Base-by-base conservation (phyloP, 2,113 vertebrate species). In the Progne subis region DNA sequence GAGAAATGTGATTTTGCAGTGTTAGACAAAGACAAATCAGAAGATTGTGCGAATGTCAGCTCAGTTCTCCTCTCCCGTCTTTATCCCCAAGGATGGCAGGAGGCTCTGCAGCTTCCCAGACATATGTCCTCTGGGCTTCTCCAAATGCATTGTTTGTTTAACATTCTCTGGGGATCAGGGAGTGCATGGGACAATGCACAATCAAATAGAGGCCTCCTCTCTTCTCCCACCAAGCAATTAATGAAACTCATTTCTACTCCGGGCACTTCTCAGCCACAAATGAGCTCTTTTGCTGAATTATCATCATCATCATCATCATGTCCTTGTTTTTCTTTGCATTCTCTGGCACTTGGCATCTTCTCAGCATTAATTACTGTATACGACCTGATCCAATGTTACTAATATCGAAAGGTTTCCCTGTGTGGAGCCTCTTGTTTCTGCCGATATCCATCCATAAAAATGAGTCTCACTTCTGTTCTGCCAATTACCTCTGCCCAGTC, bases 141-240 rank as follows among this genome's bases (percentile, higher is more conserved):
- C 76, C 87, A 88, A 80, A 90, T 23, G 34, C 59, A 80, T 76
- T 89, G 82, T 93, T 96, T 95, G 46, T 95, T 88, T 92, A 85
- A 80, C 60, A 74, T 92, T 92, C 90, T 94, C 52, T 4, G 12
- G 44, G 39, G 55, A 93, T 93, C 75, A 88, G 71, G 81, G 46
- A 82, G 16, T 85, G 50, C 70, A 86, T 86, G 67, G 85, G 90
- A 95, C 93, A 93, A 49, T 90, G 88, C 82, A 65, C 31, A 53
- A n/a, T 86, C 68, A 93, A 86, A 93, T 43, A 95, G 88, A 70
- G 50, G 75, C 60, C 47, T 86, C 17, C 49, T 86, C 68, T 92
- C 69, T 91, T 94, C 87, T 90, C 52, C 79, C 68, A 93, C 56
- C 49, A 78, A 88, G 90, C 92, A 95, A 96, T 94, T 95, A 96